Conservation (phyloP, 2,888 invertebrate genomes). For the Clivina fossor region DNA sequence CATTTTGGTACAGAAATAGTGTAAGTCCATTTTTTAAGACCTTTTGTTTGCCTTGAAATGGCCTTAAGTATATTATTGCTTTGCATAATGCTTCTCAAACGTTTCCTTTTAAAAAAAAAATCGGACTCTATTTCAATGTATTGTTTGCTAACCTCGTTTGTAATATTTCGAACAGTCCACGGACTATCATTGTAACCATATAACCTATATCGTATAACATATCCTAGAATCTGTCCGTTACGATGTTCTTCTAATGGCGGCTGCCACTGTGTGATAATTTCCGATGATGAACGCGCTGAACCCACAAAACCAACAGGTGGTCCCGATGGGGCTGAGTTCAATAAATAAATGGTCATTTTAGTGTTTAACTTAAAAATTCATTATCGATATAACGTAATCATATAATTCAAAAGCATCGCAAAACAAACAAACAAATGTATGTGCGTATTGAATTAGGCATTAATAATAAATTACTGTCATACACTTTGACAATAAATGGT, state of each 20-base stretch:
- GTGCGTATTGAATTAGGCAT: too few relatives aligned
- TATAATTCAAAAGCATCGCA: constrained; percentile 5
- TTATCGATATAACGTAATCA: too few relatives aligned
- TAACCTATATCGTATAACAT: constrained; percentile 86
- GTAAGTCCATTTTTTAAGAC: too few relatives aligned
- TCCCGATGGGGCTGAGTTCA: constrained; percentile 93
- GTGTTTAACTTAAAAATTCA: too few relatives aligned
- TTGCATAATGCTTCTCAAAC: too few relatives aligned
- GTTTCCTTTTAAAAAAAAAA: too few relatives aligned
- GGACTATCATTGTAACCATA: constrained; percentile 90
- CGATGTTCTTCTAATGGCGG: constrained; percentile 92
- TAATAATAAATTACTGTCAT: too few relatives aligned
- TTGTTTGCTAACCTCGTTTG: constrained; percentile 76
- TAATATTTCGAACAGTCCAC: constrained; percentile 89
- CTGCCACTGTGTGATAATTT: constrained; percentile 97
- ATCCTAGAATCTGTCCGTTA: constrained; percentile 94
- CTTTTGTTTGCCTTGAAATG: too few relatives aligned
- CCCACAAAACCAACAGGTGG: constrained; percentile 94
- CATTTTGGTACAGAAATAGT: too few relatives aligned
- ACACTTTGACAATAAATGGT: too few relatives aligned
- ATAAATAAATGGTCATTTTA: neutral
- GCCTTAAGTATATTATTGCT: too few relatives aligned
- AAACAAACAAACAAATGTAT: constrained; percentile 2
- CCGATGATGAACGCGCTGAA: constrained; percentile 89
- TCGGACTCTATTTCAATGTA: too few relatives aligned